Percentiles rank a stretch among this genome's conserved stretches.
phyloP scores from a whole-genome alignment of 1,140 invertebrate species.

The Drosophila watanabei region DNA sequence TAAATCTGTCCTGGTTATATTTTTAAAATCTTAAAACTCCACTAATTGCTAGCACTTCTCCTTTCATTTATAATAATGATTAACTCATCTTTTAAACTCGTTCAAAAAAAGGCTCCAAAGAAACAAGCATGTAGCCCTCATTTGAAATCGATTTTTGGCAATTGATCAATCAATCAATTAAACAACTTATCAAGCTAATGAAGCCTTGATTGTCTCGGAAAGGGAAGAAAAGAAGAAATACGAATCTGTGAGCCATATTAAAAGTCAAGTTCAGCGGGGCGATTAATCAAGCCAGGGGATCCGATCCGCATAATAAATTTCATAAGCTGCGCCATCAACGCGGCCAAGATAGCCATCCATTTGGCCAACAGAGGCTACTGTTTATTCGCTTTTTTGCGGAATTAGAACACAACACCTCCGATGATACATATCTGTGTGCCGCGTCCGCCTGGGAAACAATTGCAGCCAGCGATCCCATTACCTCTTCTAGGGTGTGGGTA shows the following conservation, averaged over 20 bases:
- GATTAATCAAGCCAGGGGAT: constrained; percentile 59
- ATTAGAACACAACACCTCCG: constrained; percentile 33
- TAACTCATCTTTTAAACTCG: constrained; percentile 14
- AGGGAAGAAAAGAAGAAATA: constrained; percentile 12
- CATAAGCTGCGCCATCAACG: constrained; percentile 40
- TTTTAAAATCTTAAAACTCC: not conserved
- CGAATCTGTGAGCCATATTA: constrained; percentile 27
- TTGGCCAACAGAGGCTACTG: constrained; percentile 32
- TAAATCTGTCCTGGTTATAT: not conserved
- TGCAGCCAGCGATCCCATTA: constrained; percentile 37
- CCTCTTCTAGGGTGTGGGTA: constrained; percentile 30
- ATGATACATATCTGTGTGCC: constrained; percentile 10
- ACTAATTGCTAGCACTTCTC: not conserved
- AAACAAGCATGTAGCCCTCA: constrained; percentile 16
- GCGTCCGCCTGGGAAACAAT: constrained; percentile 42
- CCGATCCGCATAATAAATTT: constrained; percentile 37
- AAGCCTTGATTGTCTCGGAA: constrained; percentile 37
- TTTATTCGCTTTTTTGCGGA: constrained; percentile 1
- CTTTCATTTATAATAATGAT: not conserved
- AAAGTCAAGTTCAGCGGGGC: constrained; percentile 65
- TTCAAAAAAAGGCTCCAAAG: constrained; percentile 18
- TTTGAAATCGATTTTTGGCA: constrained; percentile 27
- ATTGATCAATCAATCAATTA: constrained; percentile 45
- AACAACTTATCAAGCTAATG: constrained; percentile 55
- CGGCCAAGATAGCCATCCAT: constrained; percentile 16